phyloP scores from a whole-genome alignment of 2,888 invertebrate species.

The Pachliopta kotzebuea region DNA sequence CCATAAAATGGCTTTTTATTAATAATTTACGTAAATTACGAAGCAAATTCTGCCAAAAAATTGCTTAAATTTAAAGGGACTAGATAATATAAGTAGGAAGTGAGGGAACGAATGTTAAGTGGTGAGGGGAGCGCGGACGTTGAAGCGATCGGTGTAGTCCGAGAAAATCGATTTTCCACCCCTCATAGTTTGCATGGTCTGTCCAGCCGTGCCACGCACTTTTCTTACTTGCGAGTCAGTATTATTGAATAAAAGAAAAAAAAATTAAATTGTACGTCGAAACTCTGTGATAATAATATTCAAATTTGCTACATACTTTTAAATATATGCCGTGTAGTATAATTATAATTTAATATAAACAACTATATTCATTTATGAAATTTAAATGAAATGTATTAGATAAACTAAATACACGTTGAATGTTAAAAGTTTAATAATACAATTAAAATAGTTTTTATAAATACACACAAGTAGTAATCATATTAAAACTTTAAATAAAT shows the following conservation, averaged over 20 bases:
- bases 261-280: not conserved
- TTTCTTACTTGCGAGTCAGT: not conserved
- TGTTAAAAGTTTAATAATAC: too few species aligned
- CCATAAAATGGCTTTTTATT: not conserved
- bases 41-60: conserved; percentile 34
- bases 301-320: too few species aligned
- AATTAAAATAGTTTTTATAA: too few species aligned
- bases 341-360: too few species aligned
- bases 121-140: conserved; percentile 38
- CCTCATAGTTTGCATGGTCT: conserved; percentile 78
- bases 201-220: conserved; percentile 45
- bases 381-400: too few species aligned
- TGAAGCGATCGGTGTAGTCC: conserved; percentile 74
- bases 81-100: conserved; percentile 32
- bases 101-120: conserved; percentile 53
- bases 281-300: not conserved
- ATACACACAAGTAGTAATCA: not conserved
- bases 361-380: too few species aligned
- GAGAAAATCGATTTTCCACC: conserved; percentile 76
- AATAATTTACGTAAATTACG: not conserved
- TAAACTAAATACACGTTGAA: too few species aligned
- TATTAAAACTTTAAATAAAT: not conserved
- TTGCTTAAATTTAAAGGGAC: conserved; percentile 39
- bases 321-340: too few species aligned
- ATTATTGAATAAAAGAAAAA: not conserved